phyloP scores from a whole-genome alignment of 2,113 vertebrate species.

The Barbus barbus region DNA sequence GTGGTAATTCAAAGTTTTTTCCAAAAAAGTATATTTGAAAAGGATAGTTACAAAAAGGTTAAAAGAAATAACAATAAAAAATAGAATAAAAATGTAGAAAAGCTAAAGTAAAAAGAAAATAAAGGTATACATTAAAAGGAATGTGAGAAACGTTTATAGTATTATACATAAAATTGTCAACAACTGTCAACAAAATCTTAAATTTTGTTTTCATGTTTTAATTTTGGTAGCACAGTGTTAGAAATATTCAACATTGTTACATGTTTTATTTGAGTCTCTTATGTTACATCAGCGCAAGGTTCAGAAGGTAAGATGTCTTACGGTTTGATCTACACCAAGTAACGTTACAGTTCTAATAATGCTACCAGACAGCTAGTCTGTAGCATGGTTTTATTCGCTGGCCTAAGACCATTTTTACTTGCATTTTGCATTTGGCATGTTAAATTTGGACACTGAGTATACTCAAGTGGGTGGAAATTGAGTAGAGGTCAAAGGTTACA shows the following conservation, averaged over 20 bases:
- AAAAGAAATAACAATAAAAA: neutral
- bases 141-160: too few species aligned
- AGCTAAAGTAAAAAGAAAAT: neutral
- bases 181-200: neutral
- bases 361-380: neutral
- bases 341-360: neutral
- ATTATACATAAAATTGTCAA: neutral
- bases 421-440: neutral
- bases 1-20: neutral
- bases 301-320: neutral
- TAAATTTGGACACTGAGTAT: neutral
- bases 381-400: neutral
- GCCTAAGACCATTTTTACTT: neutral
- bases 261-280: neutral
- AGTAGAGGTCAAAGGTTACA: slow-evolving; percentile 31
- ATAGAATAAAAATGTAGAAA: neutral
- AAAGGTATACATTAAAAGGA: too few species aligned
- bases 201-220: neutral
- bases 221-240: neutral
- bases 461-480: neutral
- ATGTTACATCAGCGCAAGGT: neutral
- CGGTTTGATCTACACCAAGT: too few species aligned
- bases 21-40: neutral
- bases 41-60: too few species aligned
- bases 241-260: neutral